Conservation (phyloP, 1,140 invertebrate species). For the Ditylenchus dipsaci region DNA sequence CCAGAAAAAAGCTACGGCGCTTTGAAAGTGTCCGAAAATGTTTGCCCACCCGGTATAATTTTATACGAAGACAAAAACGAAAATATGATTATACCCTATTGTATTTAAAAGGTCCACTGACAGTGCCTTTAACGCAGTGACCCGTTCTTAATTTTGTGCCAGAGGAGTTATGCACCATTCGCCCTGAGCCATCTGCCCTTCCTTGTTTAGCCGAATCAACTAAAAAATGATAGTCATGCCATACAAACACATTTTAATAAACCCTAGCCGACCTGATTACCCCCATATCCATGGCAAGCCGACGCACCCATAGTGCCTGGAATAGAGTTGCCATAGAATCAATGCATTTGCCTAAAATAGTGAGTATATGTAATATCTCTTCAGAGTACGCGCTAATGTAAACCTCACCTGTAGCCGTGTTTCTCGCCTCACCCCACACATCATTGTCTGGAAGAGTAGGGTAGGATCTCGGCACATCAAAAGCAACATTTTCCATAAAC, state of each 20-base stretch:
- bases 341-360: constrained; percentile 68
- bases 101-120: constrained; percentile 86
- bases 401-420: constrained; percentile 34
- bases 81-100: constrained; percentile 64
- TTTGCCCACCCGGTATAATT: too few relatives aligned
- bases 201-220: constrained; percentile 81
- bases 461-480: constrained; percentile 81
- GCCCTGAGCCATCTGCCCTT: constrained; percentile 87
- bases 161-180: constrained; percentile 84
- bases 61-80: constrained; percentile 12
- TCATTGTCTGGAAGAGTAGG: constrained; percentile 88
- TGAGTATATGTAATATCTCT: not conserved
- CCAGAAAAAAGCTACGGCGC: too few relatives aligned
- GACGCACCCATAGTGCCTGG: constrained; percentile 76
- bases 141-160: constrained; percentile 75
- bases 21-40: too few relatives aligned
- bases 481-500: constrained; percentile 86
- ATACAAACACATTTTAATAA: constrained; percentile 24
- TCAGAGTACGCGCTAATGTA: not conserved
- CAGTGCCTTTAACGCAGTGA: constrained; percentile 81
- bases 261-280: constrained; percentile 90
- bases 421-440: constrained; percentile 80
- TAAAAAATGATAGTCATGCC: constrained; percentile 59
- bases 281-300: constrained; percentile 85
- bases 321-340: constrained; percentile 80